Conservation (phyloP, 2,888 invertebrate species). For the Spodoptera picta region DNA sequence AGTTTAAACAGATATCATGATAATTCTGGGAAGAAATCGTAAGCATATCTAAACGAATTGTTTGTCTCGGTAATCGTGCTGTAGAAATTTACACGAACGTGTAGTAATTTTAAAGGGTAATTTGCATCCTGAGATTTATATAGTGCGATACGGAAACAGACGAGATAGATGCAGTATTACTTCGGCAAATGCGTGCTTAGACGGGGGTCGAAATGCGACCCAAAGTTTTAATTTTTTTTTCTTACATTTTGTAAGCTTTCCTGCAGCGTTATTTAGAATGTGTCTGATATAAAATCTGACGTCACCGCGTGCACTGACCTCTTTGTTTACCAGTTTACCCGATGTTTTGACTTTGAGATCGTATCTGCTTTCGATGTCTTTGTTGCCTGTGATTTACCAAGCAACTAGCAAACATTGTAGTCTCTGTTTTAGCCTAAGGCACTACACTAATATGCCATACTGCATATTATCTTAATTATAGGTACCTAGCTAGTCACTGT, state of each 20-base stretch:
- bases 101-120: conserved; percentile 28
- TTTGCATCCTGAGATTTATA: conserved; percentile 29
- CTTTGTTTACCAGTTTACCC: conserved; percentile 57
- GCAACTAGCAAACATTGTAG: conserved; percentile 7
- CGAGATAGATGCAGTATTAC: background rate
- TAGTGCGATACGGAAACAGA: conserved; percentile 1
- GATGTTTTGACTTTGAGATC: conserved; percentile 53
- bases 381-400: conserved; percentile 30
- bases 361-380: conserved; percentile 35
- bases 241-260: conserved; percentile 17
- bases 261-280: conserved; percentile 43
- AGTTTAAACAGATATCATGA: conserved; percentile 37
- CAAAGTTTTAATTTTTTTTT: background rate
- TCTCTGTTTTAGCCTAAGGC: background rate
- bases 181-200: no score
- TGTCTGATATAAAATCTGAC: conserved; percentile 49
- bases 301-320: conserved; percentile 59
- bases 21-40: conserved; percentile 37
- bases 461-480: conserved; percentile 14
- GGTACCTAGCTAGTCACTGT: conserved; percentile 11
- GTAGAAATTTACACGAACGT: conserved; percentile 55
- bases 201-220: background rate
- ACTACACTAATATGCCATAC: background rate
- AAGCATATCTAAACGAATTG: conserved; percentile 49
- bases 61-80: conserved; percentile 57